Base-by-base conservation (phyloP, 2,888 invertebrate species). In the Dryadula phaetusa region DNA sequence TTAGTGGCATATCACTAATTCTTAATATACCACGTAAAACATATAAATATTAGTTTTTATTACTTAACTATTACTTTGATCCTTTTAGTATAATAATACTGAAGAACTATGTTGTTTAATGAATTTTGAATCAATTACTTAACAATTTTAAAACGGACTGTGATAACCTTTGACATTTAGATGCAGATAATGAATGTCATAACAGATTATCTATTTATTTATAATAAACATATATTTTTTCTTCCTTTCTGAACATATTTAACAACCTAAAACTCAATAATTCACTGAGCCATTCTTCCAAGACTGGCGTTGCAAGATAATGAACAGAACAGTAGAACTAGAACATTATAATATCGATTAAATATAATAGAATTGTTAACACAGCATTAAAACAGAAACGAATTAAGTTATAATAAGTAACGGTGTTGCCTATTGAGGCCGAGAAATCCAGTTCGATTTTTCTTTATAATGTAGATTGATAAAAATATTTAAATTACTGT, bases 401-500 rank as follows among this genome's bases (percentile, higher is more conserved):
- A 34, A 46, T 66, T 18, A 53, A 56, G 53, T 52, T 62, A 67
- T 61, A 67, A 67, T 61, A 56, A 47, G 52, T 67, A 70, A 70
- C 62, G 64, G 64, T 53, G 62, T 46, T 46, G 58, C 44, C 52
- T 64, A 65, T 60, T 44, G 65, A 40, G 65, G 64, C 37, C 70
- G 62, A 67, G 64, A 62, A 67, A 61, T 64, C 58, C 47, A 32
- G 44, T 44, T n/a, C 67, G 47, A 63, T 67, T 67, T 62, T 61
- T 69, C 18, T 49, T 49, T 65, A 44, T 42, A 58, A 60, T 49
- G 28, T 65, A 42, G 58, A 65, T 65, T 58, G 49, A 60, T 65
- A 46, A 60, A 60, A 60, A 65, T 65, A 65, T 65, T 65, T 40
- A 60, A 65, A 65, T 65, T 65, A 65, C 46, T 65, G 64, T 65